Base-by-base conservation (phyloP, 2,888 invertebrate species). In the Leptopilina syphax region DNA sequence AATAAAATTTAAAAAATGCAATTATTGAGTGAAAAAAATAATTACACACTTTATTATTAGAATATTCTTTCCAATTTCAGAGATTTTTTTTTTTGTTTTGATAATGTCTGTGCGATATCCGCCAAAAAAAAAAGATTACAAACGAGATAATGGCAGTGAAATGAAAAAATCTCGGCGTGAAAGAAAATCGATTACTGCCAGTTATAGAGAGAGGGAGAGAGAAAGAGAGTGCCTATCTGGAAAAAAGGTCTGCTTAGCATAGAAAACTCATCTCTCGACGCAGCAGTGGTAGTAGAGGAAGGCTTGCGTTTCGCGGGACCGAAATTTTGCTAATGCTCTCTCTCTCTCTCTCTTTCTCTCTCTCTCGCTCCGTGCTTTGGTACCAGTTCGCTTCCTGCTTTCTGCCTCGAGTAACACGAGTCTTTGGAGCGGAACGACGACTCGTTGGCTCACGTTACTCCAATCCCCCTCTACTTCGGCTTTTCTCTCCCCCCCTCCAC, bases 241-340 rank as follows among this genome's bases (percentile, higher is more conserved):
- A 65, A 83, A 83, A 82, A 83, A 82, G 82, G 76, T 80, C 80
- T 77, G 77, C 82, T 83, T 83, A 83, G 82, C 83, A 83, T 83
- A 83, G 83, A 79, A 82, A 83, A 82, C 70, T 83, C 83, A 80
- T 82, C 81, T 79, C 79, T 50, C 50, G 50, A 50, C 50, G 50
- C 50, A 50, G 12, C 7, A 44, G 44, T 44, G 44, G 34, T 34
- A 34, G 34, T 34, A 73, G 70, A 27, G 76, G 80, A 80, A 81
- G 79, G 82, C 73, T 67, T 77, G 80, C 81, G 77, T 83, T 81
- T 60, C 83, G 77, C 60, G 77, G 83, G 80, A 81, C 82, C 81
- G 78, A 83, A 83, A 81, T 82, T 81, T 80, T 79, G 77, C 83
- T 82, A 83, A 82, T 82, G 81, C 80, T 81, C 78, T 77, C 80